Conservation (phyloP, 2,888 invertebrate genomes). For the Morpho achilles region DNA sequence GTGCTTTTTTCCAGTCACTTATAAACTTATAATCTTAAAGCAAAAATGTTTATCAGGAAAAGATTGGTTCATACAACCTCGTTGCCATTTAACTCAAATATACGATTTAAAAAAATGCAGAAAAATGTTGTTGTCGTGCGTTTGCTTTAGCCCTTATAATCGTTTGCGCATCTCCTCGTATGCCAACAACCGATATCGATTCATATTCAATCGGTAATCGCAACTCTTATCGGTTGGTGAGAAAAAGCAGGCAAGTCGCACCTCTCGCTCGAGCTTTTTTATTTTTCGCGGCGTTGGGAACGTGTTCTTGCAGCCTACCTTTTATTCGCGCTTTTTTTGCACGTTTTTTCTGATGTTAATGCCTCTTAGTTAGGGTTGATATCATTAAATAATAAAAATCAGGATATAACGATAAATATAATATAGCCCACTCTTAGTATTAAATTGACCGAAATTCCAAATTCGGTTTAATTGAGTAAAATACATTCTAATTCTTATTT, state of each 20-base stretch:
- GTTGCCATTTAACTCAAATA: too few relatives aligned
- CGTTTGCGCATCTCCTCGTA: constrained; percentile 14
- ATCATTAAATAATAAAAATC: not conserved
- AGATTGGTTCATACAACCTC: too few relatives aligned
- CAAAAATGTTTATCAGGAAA: too few relatives aligned
- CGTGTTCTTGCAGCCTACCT: constrained; percentile 51
- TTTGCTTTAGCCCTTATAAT: not conserved
- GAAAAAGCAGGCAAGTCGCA: constrained; percentile 74
- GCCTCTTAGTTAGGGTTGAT: constrained; percentile 30
- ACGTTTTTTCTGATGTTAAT: constrained; percentile 46
- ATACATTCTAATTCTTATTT: too few relatives aligned
- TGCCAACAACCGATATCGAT: constrained; percentile 52
- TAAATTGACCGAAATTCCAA: too few relatives aligned
- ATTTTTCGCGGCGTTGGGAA: constrained; percentile 46
- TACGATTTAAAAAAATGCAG: too few relatives aligned
- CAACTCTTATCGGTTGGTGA: constrained; percentile 58
- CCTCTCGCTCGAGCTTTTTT: constrained; percentile 53
- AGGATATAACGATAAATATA: not conserved
- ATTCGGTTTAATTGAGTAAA: too few relatives aligned
- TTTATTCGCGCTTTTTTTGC: constrained; percentile 41
- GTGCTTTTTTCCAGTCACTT: too few relatives aligned
- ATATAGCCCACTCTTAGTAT: too few relatives aligned
- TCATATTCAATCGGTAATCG: constrained; percentile 54
- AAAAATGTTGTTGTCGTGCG: too few relatives aligned
- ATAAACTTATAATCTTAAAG: too few relatives aligned